Conservation (phyloP, 2,113 vertebrate species). For the Eupsittula cactorum region DNA sequence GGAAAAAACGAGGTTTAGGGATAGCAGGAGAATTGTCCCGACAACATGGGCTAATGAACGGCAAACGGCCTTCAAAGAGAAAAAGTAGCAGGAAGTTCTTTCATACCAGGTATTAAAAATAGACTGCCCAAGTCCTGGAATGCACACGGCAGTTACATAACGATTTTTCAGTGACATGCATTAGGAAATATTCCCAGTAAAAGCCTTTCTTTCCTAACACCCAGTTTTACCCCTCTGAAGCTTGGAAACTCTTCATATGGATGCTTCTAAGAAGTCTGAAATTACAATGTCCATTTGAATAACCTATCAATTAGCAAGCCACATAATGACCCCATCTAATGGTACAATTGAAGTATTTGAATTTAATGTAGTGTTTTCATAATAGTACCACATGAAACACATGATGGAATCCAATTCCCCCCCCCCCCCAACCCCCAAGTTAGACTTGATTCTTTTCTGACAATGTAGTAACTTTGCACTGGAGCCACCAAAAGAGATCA, state of each 20-base stretch:
- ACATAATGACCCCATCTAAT: slow-evolving; percentile 58
- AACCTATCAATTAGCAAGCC: slow-evolving; percentile 59
- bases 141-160: slow-evolving; percentile 42
- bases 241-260: slow-evolving; percentile 3
- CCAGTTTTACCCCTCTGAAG: not conserved
- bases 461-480: not conserved
- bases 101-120: slow-evolving; percentile 63
- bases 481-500: not conserved
- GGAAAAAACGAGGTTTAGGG: slow-evolving; percentile 9
- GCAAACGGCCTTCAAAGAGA: slow-evolving; percentile 44
- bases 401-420: not conserved
- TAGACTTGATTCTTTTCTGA: slow-evolving; percentile 11
- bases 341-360: slow-evolving; percentile 41
- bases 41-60: slow-evolving; percentile 4
- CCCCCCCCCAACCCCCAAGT: not conserved
- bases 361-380: slow-evolving; percentile 48
- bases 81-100: slow-evolving; percentile 67
- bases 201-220: slow-evolving; percentile 28
- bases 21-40: not conserved
- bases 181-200: slow-evolving; percentile 45
- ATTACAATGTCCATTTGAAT: slow-evolving; percentile 51
- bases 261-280: slow-evolving; percentile 41
- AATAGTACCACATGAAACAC: slow-evolving; percentile 12
- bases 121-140: slow-evolving; percentile 57
- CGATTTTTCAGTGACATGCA: slow-evolving; percentile 35